A percentile compares a stretch with the other conserved stretches of the same genome.
Evolutionary conservation across 2,113 vertebrate genomes (phyloP).

Genomic region (Gadus chalcogrammus): DNA sequence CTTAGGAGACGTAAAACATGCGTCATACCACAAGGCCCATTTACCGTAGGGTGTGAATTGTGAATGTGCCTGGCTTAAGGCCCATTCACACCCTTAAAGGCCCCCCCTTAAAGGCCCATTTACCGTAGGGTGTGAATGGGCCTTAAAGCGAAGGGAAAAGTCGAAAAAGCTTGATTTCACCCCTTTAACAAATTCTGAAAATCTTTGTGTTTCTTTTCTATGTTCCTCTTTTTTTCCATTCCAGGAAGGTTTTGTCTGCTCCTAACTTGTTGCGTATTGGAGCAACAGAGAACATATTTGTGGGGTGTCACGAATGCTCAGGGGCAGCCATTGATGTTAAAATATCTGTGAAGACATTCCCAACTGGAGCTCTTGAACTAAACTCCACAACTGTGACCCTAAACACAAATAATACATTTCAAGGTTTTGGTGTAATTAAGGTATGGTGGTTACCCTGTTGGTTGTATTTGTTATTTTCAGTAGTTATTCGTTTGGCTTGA

Average conservation of each 20-base stretch:
- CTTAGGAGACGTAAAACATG: too few species aligned
- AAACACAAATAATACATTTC: constrained; percentile 19
- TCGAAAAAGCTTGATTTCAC: too few species aligned
- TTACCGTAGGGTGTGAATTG: too few species aligned
- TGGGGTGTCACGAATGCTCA: constrained; percentile 68
- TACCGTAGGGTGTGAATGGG: too few species aligned
- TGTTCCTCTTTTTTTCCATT: background rate
- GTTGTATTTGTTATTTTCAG: constrained; percentile 55
- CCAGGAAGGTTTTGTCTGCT: constrained; percentile 63
- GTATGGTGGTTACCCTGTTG: constrained; percentile 19
- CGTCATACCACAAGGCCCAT: too few species aligned
- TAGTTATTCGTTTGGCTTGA: background rate
- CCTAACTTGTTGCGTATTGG: constrained; percentile 71
- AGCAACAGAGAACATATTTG: constrained; percentile 65
- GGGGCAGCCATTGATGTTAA: background rate
- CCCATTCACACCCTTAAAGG: too few species aligned
- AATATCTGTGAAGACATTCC: constrained; percentile 46
- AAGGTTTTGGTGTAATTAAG: constrained; percentile 61
- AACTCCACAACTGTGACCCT: constrained; percentile 33
- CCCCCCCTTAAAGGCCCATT: too few species aligned
- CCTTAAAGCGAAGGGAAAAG: too few species aligned
- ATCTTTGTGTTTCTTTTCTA: too few species aligned
- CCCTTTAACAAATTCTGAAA: too few species aligned
- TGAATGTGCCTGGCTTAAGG: too few species aligned
- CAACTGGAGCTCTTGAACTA: constrained; percentile 37